Conservation (phyloP, 2,888 invertebrate species). For the Branchipolynoe longqiensis region DNA sequence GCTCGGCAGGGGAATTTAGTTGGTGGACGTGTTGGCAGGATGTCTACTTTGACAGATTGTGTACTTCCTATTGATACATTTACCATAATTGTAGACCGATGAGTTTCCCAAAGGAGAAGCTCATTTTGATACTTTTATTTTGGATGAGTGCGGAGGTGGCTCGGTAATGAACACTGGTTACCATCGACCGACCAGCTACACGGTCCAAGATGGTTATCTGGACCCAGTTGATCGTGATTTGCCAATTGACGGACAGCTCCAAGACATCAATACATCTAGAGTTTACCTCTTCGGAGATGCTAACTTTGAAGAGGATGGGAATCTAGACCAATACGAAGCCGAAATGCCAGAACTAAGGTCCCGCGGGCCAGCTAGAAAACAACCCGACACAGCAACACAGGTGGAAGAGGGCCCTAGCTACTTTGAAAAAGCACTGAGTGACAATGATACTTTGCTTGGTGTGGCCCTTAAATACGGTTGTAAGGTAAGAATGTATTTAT, state of each 20-base stretch:
- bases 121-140: constrained; percentile 13
- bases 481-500: constrained; percentile 68
- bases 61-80: not conserved
- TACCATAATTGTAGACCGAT: not conserved
- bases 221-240: not conserved
- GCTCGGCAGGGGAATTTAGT: constrained; percentile 58
- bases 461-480: constrained; percentile 77
- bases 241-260: constrained; percentile 69
- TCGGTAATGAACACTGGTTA: constrained; percentile 65
- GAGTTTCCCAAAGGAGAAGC: not conserved
- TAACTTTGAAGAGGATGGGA: constrained; percentile 70
- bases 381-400: not conserved
- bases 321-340: not conserved
- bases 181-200: constrained; percentile 24
- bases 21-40: constrained; percentile 18
- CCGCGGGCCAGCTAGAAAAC: constrained; percentile 46
- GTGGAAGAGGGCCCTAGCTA: constrained; percentile 68
- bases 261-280: constrained; percentile 74
- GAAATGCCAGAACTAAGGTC: constrained; percentile 56
- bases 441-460: constrained; percentile 76
- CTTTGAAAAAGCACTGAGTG: constrained; percentile 62
- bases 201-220: not conserved
- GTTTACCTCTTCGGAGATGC: constrained; percentile 77
- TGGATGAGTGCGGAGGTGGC: not conserved
- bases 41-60: not conserved